Evolutionary conservation across 2,797 vertebrate species (phyloP).

Genomic region (Phoeniculus purpureus): DNA sequence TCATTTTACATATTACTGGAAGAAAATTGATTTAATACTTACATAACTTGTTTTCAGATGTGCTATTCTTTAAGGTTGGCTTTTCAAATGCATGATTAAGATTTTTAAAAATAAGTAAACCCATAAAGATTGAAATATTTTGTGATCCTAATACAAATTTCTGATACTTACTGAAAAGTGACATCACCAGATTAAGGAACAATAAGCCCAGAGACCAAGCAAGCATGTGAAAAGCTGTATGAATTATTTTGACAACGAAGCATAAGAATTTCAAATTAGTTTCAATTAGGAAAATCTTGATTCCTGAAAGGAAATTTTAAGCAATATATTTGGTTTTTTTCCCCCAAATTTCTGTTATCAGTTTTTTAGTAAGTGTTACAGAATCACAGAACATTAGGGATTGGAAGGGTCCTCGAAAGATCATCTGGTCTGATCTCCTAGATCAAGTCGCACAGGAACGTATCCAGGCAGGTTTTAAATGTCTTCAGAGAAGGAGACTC

Average conservation of each 20-base stretch:
- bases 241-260: not conserved
- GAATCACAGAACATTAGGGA: too few species aligned
- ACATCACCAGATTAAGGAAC: not conserved
- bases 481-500: too few species aligned
- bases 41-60: not conserved
- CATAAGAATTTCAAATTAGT: not conserved
- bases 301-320: not conserved
- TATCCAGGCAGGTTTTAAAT: too few species aligned
- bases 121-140: not conserved
- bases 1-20: not conserved
- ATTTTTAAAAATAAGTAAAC: not conserved
- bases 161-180: not conserved
- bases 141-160: not conserved
- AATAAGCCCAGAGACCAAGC: not conserved
- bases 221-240: not conserved
- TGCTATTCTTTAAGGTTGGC: not conserved
- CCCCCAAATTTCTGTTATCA: not conserved
- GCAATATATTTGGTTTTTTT: not conserved
- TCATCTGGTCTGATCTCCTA: too few species aligned
- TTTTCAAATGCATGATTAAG: not conserved
- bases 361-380: not conserved
- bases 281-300: not conserved
- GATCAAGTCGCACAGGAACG: too few species aligned
- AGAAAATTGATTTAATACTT: not conserved
- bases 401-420: too few species aligned